These are phyloP conservation scores for Sphinx pinastri DNA, from an alignment of 2,888 invertebrate species.

Conservation along the genomic window DNA sequence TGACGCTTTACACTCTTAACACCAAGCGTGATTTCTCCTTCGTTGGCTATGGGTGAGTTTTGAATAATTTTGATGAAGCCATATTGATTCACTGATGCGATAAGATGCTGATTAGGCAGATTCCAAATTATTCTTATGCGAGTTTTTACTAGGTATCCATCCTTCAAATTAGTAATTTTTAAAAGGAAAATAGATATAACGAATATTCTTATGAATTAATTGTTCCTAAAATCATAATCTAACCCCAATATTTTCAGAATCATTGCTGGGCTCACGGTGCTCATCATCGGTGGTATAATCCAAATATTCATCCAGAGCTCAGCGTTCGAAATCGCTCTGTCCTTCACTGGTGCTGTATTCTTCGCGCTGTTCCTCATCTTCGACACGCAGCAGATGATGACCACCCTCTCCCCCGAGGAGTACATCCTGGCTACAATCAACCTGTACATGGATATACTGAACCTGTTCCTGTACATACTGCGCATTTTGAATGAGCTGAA, in stretches of 20 bases:
- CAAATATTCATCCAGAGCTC: constrained; percentile 90
- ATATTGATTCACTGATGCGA: too few species aligned
- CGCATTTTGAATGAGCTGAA: constrained; percentile 87
- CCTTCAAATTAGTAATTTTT: too few species aligned
- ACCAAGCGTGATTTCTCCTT: constrained; percentile 93
- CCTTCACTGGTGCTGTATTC: constrained; percentile 88
- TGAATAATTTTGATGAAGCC: not conserved
- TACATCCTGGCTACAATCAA: constrained; percentile 94
- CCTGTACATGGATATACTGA: constrained; percentile 94
- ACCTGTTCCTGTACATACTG: constrained; percentile 92
- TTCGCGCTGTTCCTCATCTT: constrained; percentile 93
- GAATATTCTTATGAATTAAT: too few species aligned
- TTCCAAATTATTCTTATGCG: too few species aligned
- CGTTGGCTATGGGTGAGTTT: constrained; percentile 88
- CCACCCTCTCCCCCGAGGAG: constrained; percentile 91
- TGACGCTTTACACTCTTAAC: constrained; percentile 93
- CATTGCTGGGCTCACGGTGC: constrained; percentile 86
- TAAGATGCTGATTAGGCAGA: too few species aligned
- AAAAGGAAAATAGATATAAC: too few species aligned
- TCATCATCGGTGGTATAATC: constrained; percentile 88
- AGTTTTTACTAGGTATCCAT: too few species aligned
- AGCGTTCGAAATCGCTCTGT: constrained; percentile 87
- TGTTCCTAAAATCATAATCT: not conserved
- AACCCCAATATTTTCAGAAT: constrained; percentile 71
- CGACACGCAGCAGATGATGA: constrained; percentile 94